Conservation (phyloP, 2,888 invertebrate genomes). For the Gasteruption jaculator region DNA sequence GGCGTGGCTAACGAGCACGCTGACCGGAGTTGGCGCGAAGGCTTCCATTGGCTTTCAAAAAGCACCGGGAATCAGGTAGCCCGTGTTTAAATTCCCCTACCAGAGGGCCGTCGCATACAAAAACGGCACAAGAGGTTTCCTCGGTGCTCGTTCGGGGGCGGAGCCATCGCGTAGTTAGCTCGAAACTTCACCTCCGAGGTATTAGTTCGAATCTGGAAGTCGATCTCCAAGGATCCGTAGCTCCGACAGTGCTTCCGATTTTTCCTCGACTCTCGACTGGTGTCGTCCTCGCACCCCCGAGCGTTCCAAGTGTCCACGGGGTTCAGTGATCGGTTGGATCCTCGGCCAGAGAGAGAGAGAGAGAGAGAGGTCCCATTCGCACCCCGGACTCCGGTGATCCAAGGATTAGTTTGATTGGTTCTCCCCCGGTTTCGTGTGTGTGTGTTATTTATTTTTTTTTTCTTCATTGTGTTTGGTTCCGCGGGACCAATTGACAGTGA, state of each 20-base stretch:
- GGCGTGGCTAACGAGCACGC: constrained; percentile 16
- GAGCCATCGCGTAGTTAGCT: constrained; percentile 27
- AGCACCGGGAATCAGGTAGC: too few relatives aligned
- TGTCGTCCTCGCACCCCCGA: background rate
- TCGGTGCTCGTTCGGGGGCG: constrained; percentile 27
- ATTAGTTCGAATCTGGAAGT: constrained; percentile 38
- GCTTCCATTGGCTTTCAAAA: too few relatives aligned
- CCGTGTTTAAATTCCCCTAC: too few relatives aligned
- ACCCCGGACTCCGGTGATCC: too few relatives aligned
- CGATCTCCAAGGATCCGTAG: constrained; percentile 27
- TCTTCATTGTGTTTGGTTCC: too few relatives aligned
- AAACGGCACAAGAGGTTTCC: background rate
- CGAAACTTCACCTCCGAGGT: constrained; percentile 14
- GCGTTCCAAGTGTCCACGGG: background rate
- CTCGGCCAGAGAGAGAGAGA: too few relatives aligned
- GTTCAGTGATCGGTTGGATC: background rate
- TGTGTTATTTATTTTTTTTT: too few relatives aligned
- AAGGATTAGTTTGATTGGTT: too few relatives aligned
- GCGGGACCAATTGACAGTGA: constrained; percentile 8
- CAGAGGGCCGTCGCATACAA: too few relatives aligned
- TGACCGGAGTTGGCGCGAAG: background rate
- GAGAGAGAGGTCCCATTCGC: constrained; percentile 1
- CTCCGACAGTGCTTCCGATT: too few relatives aligned
- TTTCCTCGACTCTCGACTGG: too few relatives aligned
- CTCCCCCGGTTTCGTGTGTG: too few relatives aligned